Evolutionary conservation across 2,888 invertebrate genomes (phyloP), one percentile per base, ranked within the genome.

Genomic region (Frankliniella fusca): DNA sequence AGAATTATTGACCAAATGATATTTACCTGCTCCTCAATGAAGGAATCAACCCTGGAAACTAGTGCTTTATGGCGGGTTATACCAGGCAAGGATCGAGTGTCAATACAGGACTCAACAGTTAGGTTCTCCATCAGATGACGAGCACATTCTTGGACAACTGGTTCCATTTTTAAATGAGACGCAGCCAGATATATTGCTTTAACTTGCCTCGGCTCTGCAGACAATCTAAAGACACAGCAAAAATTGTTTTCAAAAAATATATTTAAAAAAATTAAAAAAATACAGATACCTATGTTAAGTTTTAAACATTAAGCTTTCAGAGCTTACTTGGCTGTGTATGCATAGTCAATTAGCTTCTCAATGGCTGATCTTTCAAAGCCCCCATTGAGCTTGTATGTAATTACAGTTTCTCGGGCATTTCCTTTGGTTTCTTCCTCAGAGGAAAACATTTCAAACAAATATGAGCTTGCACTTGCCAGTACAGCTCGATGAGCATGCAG

Each of bases 121-220:
- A 94, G 90, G 86, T 93, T 92, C 86, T 91, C 90, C 76, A 92
- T 92, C 86, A 93, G 91, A 89, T 90, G 93, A 85, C 90, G 90
- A 86, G 91, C 94, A 89, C 92, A 96, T 88, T 93, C 92, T 84
- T 91, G 90, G 82, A 93, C 92, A 84, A 94, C 94, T 48, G 92
- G 89, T 85, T 93, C 93, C 90, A 96, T 92, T 87, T 94, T 93
- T 86, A 96, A 90, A 83, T 92, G 92, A 87, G 91, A 92, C 12
- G 96, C 95, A n/a, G 94, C 93, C 86, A 92, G 89, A 90, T 95
- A 96, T 83, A 96, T 92, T 38, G 93, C 92, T 86, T 93, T 93
- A 83, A 96, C 93, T 87, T 92, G 88, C 83, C 88, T 87, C 10
- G 88, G 88, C 80, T 88, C 88, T 81, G 91, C 88, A 84, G 90